These are phyloP conservation scores for Scaptomyza hsui DNA, from an alignment of 1,140 invertebrate genomes.

Conservation along the genomic window DNA sequence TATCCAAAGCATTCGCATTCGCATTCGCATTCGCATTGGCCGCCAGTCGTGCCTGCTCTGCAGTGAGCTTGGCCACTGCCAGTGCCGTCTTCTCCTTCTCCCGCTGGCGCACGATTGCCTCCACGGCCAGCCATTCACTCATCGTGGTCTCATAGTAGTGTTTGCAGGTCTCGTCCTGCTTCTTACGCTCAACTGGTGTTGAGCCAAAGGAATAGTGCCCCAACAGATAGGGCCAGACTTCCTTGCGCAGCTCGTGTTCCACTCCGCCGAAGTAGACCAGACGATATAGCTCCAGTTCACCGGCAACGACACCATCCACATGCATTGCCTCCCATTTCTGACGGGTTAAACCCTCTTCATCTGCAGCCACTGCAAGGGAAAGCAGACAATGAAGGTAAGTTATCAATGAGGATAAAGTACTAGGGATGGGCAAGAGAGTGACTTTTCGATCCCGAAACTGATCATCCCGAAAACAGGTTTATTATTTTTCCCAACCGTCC, in stretches of 20 bases:
- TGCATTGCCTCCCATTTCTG: conserved; percentile 88
- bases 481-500: too few species aligned
- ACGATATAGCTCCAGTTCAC: conserved; percentile 90
- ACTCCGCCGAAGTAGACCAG: conserved; percentile 95
- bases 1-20: conserved; percentile 52
- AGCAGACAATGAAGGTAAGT: neutral
- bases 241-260: conserved; percentile 90
- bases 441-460: too few species aligned
- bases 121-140: conserved; percentile 97
- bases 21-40: conserved; percentile 45
- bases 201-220: conserved; percentile 93
- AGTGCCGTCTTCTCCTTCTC: conserved; percentile 90
- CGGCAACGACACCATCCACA: conserved; percentile 86
- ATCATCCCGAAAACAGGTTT: too few species aligned
- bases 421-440: too few species aligned
- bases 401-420: too few species aligned
- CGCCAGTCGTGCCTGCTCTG: conserved; percentile 76
- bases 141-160: conserved; percentile 94
- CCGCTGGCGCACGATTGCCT: conserved; percentile 94
- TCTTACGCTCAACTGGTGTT: conserved; percentile 88
- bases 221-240: conserved; percentile 96
- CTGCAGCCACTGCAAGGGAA: conserved; percentile 84
- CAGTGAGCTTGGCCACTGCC: conserved; percentile 87
- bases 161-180: conserved; percentile 88
- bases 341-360: conserved; percentile 88